Evolutionary conservation across 2,113 vertebrate genomes (phyloP), one percentile per base, ranked within the genome.

Genomic region (Lasiurus borealis): DNA sequence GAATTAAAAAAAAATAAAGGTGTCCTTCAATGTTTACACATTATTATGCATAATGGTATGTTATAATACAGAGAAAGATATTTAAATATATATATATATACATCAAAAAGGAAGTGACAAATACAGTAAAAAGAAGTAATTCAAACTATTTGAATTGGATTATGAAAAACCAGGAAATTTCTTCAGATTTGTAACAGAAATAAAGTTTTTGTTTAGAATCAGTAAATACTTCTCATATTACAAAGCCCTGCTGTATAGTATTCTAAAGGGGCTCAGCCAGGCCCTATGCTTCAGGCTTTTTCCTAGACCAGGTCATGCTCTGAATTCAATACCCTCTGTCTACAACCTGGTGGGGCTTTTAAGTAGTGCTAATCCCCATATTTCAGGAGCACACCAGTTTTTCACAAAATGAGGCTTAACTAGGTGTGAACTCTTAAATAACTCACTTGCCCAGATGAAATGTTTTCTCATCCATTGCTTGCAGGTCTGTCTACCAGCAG

Each of bases 131-230:
- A 73, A 68, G 18, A 88, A 85, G 23, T 64, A 50, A 84, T 85
- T 92, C 46, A 85, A 88, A 84, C 6, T 96, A 80, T 15, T 81
- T 92, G 11, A 11, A 81, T 72, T 76, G 27, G 6, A 50, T 68
- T 91, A 46, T 93, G 68, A 72, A 90, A 78, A 93, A 73, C 44
- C n/a, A 88, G 8, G 16, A 68, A 23, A 23, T 84, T 21, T 94
- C 50, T 96, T 87, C 34, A 75, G 15, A 57, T 14, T 77, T 87
- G 85, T 81, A 81, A 85, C 7, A 82, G 64, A 68, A 34, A 13
- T 64, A 29, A 75, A 64, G 13, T 69, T 73, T 90, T 84, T 31
- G 27, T 64, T 62, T 52, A 46, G 16, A 95, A 73, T 89, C 76
- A 81, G 27, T 68, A 84, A 92, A 62, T 27, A 34, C 5, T 54